Base-by-base conservation (phyloP, 2,797 vertebrate species). In the Pteronotus mesoamericanus region DNA sequence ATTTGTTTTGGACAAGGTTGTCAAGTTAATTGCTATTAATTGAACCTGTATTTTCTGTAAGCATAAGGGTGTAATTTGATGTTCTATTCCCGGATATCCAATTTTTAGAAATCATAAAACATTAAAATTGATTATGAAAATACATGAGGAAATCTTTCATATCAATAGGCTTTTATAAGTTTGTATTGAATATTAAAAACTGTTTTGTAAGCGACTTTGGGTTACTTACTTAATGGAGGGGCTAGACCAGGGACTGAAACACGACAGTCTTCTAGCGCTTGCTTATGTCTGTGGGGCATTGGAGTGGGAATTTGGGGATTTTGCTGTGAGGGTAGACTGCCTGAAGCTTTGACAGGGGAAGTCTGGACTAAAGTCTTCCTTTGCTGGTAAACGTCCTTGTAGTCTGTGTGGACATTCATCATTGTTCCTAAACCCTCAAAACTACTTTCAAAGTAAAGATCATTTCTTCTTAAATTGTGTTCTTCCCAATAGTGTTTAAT, bases 101-200 rank as follows among this genome's bases (percentile, higher is more conserved):
- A 77, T 84, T 55, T 55, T 32, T 32, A 14, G 55, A 91, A 77
- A 83, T 46, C 18, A 77, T 53, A 44, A 93, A 66, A 44, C 3
- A 85, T 69, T 92, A 86, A 94, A 96, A 72, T 22, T 61, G 37
- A 91, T 82, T 83, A 34, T 61, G 22, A 84, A 95, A 89, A 86
- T 84, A 66, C 69, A 89, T 39, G 26, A 86, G 61, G 39, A 86
- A 78, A 22, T 2, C 8, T 32, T 88, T 90, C 29, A 74, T 22
- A 53, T 68, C 82, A 48, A 26, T 83, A 91, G 53, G n/a, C 66
- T 64, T 75, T 96, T 79, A 39, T 5, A 94, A 3, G 9, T 92
- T 29, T 74, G 19, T 69, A 19, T 26, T 92, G 37, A 21, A 21
- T 55, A 68, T 96, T 71, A 44, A 72, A 96, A 55, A 2, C 72